phyloP scores from a whole-genome alignment of 2,888 invertebrate genomes.

The Plagodis dolabraria region DNA sequence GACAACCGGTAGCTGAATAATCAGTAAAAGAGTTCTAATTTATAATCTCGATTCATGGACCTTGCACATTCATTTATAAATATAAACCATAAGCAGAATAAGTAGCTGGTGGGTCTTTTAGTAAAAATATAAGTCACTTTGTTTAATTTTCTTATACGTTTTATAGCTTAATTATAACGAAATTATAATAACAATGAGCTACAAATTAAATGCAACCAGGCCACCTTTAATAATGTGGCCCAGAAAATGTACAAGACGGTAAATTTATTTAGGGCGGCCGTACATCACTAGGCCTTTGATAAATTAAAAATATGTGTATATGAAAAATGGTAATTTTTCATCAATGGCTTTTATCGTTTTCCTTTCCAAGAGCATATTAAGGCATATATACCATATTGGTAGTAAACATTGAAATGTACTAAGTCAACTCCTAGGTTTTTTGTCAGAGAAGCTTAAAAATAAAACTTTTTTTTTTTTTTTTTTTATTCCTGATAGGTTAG shows the following conservation, averaged over 20 bases:
- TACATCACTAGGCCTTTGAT: not conserved
- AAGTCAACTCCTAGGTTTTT: too few species aligned
- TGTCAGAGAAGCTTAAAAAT: too few species aligned
- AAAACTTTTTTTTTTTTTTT: too few species aligned
- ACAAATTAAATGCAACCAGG: conserved; percentile 56
- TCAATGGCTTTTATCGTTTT: not conserved
- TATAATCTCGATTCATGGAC: too few species aligned
- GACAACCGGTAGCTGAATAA: too few species aligned
- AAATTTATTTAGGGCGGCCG: conserved; percentile 1
- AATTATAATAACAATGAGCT: conserved; percentile 59
- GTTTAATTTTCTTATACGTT: conserved; percentile 24
- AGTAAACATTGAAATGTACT: not conserved
- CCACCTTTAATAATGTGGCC: conserved; percentile 38
- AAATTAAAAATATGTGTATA: too few species aligned
- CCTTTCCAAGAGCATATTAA: too few species aligned
- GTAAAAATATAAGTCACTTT: conserved; percentile 6
- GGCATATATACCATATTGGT: too few species aligned
- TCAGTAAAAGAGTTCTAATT: too few species aligned
- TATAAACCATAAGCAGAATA: not conserved
- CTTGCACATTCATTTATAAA: too few species aligned
- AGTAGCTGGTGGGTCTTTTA: not conserved
- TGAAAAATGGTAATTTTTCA: not conserved
- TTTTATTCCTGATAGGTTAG: too few species aligned
- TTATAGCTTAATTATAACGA: conserved; percentile 44
- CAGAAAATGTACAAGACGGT: conserved; percentile 25